These are phyloP conservation scores for Bryconaethiops microstoma DNA, from an alignment of 2,797 vertebrate genomes.

Conservation along the genomic window DNA sequence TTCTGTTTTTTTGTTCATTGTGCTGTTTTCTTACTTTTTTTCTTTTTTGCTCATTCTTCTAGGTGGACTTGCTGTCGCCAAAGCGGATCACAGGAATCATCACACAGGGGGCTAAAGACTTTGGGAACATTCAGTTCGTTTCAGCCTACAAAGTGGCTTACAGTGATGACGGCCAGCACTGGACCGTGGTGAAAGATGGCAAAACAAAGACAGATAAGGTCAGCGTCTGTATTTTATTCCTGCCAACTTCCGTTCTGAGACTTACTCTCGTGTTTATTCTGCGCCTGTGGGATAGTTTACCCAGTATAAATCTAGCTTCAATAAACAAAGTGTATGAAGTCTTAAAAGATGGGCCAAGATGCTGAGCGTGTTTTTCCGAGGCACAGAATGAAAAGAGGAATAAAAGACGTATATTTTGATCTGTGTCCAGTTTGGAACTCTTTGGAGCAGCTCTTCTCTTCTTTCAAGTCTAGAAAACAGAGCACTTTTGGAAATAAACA, in stretches of 20 bases:
- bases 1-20: no score
- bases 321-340: not conserved
- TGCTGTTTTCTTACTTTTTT: not conserved
- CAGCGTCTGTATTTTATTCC: constrained; percentile 38
- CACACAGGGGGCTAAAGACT: constrained; percentile 96
- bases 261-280: not conserved
- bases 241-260: not conserved
- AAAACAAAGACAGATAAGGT: constrained; percentile 82
- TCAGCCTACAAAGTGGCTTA: constrained; percentile 89
- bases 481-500: constrained; percentile 1
- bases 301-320: not conserved
- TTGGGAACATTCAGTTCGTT: constrained; percentile 91
- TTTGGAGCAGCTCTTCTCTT: not conserved
- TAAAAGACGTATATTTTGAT: not conserved
- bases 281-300: not conserved
- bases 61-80: constrained; percentile 86
- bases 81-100: constrained; percentile 89
- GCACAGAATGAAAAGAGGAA: not conserved
- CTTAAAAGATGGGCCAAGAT: not conserved
- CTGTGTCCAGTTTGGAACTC: not conserved
- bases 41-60: constrained; percentile 25
- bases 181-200: constrained; percentile 82
- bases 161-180: constrained; percentile 81
- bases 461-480: not conserved
- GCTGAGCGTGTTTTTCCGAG: not conserved